Percentiles rank a stretch among this genome's conserved stretches.
phyloP scores from a whole-genome alignment of 23 tunicate genomes.

The Aplidium turbinatum region DNA sequence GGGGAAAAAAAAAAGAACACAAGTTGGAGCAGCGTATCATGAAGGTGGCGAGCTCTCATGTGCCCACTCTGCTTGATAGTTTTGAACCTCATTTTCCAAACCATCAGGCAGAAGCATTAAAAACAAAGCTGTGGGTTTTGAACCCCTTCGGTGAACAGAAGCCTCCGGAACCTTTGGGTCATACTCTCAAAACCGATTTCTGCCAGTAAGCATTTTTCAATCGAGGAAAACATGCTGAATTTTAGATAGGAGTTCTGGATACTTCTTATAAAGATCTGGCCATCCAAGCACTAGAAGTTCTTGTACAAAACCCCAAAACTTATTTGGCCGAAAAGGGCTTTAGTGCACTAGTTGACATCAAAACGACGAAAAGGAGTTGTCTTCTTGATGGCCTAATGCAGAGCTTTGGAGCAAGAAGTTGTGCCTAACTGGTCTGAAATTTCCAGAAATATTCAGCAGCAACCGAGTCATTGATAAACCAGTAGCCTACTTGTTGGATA shows the following conservation, averaged over 20 bases:
- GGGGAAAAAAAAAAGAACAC: no score
- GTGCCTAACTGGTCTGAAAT: constrained; percentile 63
- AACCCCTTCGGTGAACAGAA: no score
- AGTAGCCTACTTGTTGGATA: no score
- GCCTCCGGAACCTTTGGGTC: constrained; percentile 62
- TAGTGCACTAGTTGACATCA: constrained; percentile 69
- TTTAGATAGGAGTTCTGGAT: constrained; percentile 42
- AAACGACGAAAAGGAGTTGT: constrained; percentile 57
- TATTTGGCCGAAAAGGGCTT: constrained; percentile 66
- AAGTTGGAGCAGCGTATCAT: no score
- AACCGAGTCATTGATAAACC: constrained; percentile 33
- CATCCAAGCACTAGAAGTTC: constrained; percentile 53
- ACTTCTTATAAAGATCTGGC: constrained; percentile 45
- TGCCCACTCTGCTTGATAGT: no score
- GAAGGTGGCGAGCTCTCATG: no score
- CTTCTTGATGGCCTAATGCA: constrained; percentile 67
- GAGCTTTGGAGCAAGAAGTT: constrained; percentile 59
- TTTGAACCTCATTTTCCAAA: no score
- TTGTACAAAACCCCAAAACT: constrained; percentile 49
- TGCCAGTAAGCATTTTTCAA: constrained; percentile 30
- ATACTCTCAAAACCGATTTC: constrained; percentile 37
- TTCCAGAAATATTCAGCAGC: constrained; percentile 68
- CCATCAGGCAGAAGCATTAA: no score
- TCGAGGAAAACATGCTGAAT: constrained; percentile 54
- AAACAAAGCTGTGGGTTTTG: no score